phyloP scores from a whole-genome alignment of 2,113 vertebrate genomes.

The Scopus umbretta region DNA sequence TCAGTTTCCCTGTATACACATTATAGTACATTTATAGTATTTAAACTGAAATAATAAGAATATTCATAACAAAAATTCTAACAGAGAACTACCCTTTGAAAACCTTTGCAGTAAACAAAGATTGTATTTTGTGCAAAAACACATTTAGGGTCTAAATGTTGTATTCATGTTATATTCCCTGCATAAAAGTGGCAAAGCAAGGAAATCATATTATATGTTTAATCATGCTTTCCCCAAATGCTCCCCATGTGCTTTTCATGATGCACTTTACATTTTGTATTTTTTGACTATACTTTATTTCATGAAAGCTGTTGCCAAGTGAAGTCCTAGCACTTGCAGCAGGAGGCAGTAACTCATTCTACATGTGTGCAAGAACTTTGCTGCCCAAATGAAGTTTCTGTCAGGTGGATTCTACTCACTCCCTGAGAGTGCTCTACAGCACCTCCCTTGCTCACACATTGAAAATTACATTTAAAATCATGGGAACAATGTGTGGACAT shows the following conservation, averaged over 20 bases:
- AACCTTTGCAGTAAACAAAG: not conserved
- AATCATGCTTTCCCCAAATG: not conserved
- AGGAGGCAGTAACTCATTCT: not conserved
- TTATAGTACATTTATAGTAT: not conserved
- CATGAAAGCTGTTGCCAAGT: not conserved
- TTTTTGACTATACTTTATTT: not conserved
- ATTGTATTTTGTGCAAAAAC: not conserved
- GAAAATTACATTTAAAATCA: not conserved
- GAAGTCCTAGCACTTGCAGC: not conserved
- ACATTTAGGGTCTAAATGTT: not conserved
- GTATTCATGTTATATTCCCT: not conserved
- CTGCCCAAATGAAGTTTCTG: not conserved
- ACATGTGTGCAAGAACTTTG: fast-evolving
- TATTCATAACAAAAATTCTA: not conserved
- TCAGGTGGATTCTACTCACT: not conserved
- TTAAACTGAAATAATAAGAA: not conserved
- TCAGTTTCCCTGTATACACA: not conserved
- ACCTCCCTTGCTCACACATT: not conserved
- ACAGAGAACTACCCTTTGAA: not conserved
- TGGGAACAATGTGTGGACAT: not conserved
- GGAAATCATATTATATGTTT: not conserved
- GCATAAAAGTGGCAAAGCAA: not conserved
- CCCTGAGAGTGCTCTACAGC: not conserved
- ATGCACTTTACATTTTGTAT: not conserved
- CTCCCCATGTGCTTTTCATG: not conserved